Percentiles rank a stretch among this genome's conserved stretches.
Evolutionary conservation across 2,113 vertebrate species (phyloP).

Genomic region (human (Homo sapiens)): GRCh38 chr20:59171501-59172000

Average conservation of each 20-base stretch:
- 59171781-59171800: rapidly evolving
- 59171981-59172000: neutral
- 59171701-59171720: neutral
- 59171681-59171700: neutral
- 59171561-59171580: no score
- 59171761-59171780: rapidly evolving
- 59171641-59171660: neutral
- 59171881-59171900: neutral
- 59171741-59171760: rapidly evolving
- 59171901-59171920: neutral
- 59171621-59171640: neutral
- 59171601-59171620: neutral
- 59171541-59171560: rapidly evolving
- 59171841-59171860: neutral
- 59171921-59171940: neutral
- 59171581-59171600: neutral
- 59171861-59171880: neutral
- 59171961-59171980: neutral
- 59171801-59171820: rapidly evolving
- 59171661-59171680: neutral
- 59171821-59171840: neutral
- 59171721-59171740: rapidly evolving
- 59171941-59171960: neutral
- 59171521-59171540: neutral
- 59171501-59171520: neutral